Conservation (phyloP, 2,888 invertebrate species). For the Lysandra bellargus region DNA sequence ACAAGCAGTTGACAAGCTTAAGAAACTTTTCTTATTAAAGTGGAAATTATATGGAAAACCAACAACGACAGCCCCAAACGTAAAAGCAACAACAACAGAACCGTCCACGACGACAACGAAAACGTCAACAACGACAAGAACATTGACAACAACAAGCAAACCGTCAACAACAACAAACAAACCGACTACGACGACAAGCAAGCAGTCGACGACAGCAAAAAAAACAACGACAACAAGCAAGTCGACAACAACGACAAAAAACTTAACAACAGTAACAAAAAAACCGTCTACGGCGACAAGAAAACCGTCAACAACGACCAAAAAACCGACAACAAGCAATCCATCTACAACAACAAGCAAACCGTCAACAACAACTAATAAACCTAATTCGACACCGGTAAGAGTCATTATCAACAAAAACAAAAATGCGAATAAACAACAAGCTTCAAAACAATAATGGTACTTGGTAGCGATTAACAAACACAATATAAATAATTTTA, state of each 20-base stretch:
- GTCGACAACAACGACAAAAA: neutral
- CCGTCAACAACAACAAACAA: neutral
- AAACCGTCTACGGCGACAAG: neutral
- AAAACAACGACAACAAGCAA: neutral
- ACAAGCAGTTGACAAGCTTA: slow-evolving; percentile 44
- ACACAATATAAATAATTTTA: neutral
- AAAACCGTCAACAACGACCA: neutral
- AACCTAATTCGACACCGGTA: neutral
- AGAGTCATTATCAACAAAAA: neutral
- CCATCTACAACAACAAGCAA: neutral
- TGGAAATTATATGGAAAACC: slow-evolving; percentile 42
- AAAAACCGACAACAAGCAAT: neutral
- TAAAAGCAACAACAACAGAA: neutral
- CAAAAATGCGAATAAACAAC: neutral
- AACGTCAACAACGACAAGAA: neutral
- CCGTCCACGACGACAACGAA: neutral
- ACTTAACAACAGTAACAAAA: neutral
- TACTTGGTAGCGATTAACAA: neutral
- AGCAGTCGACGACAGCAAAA: neutral
- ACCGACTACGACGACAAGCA: neutral
- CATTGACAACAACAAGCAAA: neutral
- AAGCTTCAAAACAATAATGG: neutral
- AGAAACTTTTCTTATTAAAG: slow-evolving; percentile 49
- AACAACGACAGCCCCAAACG: neutral
- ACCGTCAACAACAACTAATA: neutral